These are phyloP conservation scores for Microcebus griseorufus DNA, from an alignment of 2,113 vertebrate genomes.

Conservation along the genomic window DNA sequence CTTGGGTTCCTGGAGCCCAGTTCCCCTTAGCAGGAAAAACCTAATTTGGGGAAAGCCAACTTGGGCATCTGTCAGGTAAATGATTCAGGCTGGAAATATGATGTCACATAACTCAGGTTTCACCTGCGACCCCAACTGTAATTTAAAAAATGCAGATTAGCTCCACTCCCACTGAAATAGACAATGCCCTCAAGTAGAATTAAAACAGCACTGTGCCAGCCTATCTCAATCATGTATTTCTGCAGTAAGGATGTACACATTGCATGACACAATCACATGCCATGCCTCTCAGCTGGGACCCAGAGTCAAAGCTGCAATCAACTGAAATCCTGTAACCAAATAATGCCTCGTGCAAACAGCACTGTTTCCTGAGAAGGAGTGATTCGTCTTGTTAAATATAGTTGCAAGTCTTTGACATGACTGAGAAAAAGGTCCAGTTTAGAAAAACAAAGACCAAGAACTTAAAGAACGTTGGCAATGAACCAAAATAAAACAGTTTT, in stretches of 20 bases:
- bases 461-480: not conserved
- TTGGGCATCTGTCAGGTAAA: not conserved
- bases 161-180: not conserved
- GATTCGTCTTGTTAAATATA: not conserved
- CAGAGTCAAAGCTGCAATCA: not conserved
- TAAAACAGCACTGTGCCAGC: not conserved
- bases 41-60: not conserved
- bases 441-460: not conserved
- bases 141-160: not conserved
- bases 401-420: not conserved
- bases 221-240: not conserved
- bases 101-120: not conserved
- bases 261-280: no score
- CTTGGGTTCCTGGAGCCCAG: not conserved
- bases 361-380: not conserved
- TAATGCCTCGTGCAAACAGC: fast-evolving
- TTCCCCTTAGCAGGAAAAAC: not conserved
- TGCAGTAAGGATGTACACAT: not conserved
- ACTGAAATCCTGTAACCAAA: not conserved
- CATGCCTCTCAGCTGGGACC: not conserved
- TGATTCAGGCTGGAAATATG: not conserved
- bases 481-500: not conserved
- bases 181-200: not conserved
- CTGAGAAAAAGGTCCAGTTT: not conserved
- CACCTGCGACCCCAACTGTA: not conserved